Evolutionary conservation across 2,797 vertebrate genomes (phyloP).

Genomic region (Hyperoplus lanceolatus): DNA sequence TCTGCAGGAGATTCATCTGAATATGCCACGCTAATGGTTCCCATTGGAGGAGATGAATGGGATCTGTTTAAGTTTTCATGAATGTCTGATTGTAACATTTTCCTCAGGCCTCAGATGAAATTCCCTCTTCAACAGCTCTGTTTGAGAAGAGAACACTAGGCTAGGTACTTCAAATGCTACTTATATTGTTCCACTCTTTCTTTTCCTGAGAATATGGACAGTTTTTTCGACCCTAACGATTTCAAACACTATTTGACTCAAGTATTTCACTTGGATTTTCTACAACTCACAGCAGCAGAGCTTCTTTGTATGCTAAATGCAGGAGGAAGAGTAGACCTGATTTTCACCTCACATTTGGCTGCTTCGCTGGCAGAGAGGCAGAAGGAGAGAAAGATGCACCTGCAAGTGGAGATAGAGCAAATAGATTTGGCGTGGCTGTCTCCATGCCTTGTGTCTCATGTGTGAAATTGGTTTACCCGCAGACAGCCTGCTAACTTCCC

Average conservation of each 20-base stretch:
- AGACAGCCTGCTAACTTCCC: slow-evolving; percentile 65
- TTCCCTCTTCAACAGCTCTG: slow-evolving; percentile 7
- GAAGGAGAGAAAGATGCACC: slow-evolving; percentile 51
- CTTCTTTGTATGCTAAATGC: slow-evolving; percentile 41
- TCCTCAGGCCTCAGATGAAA: slow-evolving; percentile 37
- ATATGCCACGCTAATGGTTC: slow-evolving; percentile 64
- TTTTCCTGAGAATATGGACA: not conserved
- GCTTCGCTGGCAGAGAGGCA: slow-evolving; percentile 34
- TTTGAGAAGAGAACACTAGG: slow-evolving; percentile 6
- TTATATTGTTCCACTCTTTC: slow-evolving; percentile 4
- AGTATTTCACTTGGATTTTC: slow-evolving; percentile 17
- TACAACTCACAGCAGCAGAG: slow-evolving; percentile 19
- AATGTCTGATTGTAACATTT: slow-evolving; percentile 52
- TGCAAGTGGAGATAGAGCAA: slow-evolving; percentile 52
- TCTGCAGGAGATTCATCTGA: slow-evolving; percentile 61
- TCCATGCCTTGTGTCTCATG: slow-evolving; percentile 40
- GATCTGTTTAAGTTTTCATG: slow-evolving; percentile 44
- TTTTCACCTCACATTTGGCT: slow-evolving; percentile 61
- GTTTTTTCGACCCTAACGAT: slow-evolving; percentile 24
- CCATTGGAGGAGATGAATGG: slow-evolving; percentile 49
- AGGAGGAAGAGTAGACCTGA: slow-evolving; percentile 20
- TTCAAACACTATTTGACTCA: slow-evolving; percentile 49
- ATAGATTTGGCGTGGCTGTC: slow-evolving; percentile 45
- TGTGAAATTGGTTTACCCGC: slow-evolving; percentile 73
- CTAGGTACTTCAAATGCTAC: not conserved